Base-by-base conservation (phyloP, 2,797 vertebrate genomes). In the Pagetopsis macropterus region DNA sequence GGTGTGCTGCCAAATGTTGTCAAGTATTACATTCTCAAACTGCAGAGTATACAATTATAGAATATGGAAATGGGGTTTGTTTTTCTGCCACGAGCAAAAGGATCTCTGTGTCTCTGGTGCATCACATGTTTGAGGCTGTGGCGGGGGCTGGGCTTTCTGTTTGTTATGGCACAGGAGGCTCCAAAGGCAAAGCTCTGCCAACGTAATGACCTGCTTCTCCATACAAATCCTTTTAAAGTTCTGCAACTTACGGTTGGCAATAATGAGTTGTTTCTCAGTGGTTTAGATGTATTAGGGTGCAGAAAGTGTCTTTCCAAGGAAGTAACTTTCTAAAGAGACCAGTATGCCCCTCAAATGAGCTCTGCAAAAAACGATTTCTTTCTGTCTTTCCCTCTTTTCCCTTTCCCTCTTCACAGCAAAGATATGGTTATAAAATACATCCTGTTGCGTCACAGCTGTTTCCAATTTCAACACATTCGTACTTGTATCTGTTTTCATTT, bases 261-360 rank as follows among this genome's bases (percentile, higher is more conserved):
- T 65, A 46, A 3, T 27, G 73, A 72, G 74, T 46, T 52, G 50
- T 75, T 88, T 65, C 70, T 83, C 74, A 65, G 61, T 66, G 68
- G 33, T 66, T 64, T 65, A 68, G 76, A 16, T 8, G 51, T 76
- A 75, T 87, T 84, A 79, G 82, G 52, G 70, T 85, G 86, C 75
- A 86, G 59, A 55, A 69, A 19, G 71, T 73, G 82, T 81, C 67
- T 76, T 44, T 65, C 23, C 3, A 3, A 69, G 78, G 68, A 84
- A 81, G 67, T 46, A 61, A 75, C 16, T 82, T 76, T 83, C 52
- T 64, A 84, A 86, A 82, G 67, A 84, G 51, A 23, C 48, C 62
- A 64, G 17, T 33, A 43, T 55, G 56, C 11, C 52, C 60, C 61
- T 72, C 27, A 72, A 69, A 70, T 69, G 11, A 78, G 49, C 69